These are phyloP conservation scores for Artibeus jamaicensis DNA, from an alignment of 2,797 vertebrate genomes.

Conservation along the genomic window DNA sequence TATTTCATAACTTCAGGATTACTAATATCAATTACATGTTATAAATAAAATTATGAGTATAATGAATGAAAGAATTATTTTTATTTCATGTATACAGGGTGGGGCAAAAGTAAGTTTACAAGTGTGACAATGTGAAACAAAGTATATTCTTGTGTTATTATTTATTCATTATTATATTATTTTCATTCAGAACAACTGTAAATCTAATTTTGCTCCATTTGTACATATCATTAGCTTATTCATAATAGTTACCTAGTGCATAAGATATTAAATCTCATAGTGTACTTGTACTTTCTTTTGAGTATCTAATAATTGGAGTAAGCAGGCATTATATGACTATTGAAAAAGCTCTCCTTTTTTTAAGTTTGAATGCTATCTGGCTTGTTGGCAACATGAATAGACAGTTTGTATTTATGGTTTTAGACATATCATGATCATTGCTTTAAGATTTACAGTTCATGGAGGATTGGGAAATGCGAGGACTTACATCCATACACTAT, in stretches of 20 bases:
- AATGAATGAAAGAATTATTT: not conserved
- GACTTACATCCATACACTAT: not conserved
- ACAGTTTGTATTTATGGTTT: slow-evolving; percentile 4
- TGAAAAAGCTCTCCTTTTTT: not conserved
- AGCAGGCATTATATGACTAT: slow-evolving; percentile 17
- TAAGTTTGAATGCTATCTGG: slow-evolving; percentile 37
- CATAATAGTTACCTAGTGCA: not conserved
- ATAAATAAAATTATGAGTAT: not conserved
- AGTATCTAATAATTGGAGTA: not conserved
- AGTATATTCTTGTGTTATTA: too few relatives aligned
- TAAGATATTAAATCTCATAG: not conserved
- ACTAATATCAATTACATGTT: not conserved
- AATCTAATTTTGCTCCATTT: not conserved
- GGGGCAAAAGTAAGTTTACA: too few relatives aligned
- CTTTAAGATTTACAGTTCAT: not conserved
- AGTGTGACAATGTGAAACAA: too few relatives aligned
- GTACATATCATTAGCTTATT: not conserved
- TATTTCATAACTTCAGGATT: not conserved
- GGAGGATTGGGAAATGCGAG: not conserved
- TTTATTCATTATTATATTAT: too few relatives aligned
- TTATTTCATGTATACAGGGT: not conserved
- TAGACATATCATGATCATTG: not conserved
- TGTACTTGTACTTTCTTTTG: not conserved
- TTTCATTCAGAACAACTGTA: too few relatives aligned
- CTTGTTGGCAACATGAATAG: slow-evolving; percentile 32